A percentile compares a stretch with the other conserved stretches of the same genome.
Evolutionary conservation across 2,113 vertebrate genomes (phyloP).

Genomic region (Neotragus pygmaeus): DNA sequence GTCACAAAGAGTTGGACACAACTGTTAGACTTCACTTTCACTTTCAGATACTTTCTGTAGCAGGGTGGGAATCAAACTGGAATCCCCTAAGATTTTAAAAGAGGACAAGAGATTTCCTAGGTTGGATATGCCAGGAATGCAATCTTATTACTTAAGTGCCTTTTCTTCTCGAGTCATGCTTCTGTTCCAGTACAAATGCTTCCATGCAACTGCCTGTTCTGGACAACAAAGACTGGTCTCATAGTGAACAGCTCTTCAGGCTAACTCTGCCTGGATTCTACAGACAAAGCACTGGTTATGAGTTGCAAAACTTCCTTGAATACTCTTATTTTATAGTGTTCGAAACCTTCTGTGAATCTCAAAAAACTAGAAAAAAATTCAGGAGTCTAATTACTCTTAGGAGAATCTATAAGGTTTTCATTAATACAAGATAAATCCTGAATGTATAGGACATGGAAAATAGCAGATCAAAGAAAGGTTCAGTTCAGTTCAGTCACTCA

Average conservation of each 20-base stretch:
- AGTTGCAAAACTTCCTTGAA: background rate
- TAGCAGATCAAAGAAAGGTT: background rate
- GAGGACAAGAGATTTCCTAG: background rate
- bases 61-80: background rate
- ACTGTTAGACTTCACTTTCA: too few species aligned
- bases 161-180: background rate
- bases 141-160: background rate
- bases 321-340: background rate
- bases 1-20: too few species aligned
- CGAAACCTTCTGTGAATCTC: background rate
- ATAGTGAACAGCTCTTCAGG: background rate
- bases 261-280: background rate
- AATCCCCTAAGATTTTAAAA: background rate
- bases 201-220: background rate
- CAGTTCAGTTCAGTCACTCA: background rate
- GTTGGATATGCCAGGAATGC: background rate
- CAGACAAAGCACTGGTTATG: background rate
- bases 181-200: background rate
- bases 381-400: background rate
- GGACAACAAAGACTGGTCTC: background rate
- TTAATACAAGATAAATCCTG: background rate
- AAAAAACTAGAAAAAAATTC: background rate
- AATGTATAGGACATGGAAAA: background rate
- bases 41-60: background rate
- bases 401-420: background rate